These are phyloP conservation scores for Elaphurus davidianus DNA, from an alignment of 2,113 vertebrate genomes.

Conservation along the genomic window DNA sequence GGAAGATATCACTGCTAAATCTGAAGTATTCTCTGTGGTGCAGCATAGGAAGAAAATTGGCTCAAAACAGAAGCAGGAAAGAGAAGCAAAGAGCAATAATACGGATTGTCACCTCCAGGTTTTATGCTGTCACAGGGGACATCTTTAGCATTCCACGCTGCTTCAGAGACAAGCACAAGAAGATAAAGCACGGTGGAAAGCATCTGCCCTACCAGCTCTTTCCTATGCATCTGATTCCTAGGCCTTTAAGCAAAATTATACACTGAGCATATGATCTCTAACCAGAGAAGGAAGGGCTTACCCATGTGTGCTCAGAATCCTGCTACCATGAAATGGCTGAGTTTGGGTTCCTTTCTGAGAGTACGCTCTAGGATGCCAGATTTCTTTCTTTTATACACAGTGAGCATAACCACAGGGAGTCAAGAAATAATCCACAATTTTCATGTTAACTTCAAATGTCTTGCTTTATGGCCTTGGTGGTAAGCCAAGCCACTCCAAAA, in stretches of 20 bases:
- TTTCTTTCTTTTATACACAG: constrained; percentile 42
- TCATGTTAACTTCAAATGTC: not conserved
- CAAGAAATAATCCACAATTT: constrained; percentile 4
- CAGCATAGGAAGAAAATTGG: constrained; percentile 58
- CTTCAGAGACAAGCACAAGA: constrained; percentile 44
- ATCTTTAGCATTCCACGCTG: constrained; percentile 24
- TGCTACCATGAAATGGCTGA: not conserved
- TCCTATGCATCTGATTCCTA: not conserved
- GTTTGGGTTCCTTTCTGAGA: not conserved
- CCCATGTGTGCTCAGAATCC: not conserved
- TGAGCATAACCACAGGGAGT: constrained; percentile 30
- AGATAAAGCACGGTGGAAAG: constrained; percentile 1
- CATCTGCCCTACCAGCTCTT: not conserved
- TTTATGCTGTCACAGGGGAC: not conserved
- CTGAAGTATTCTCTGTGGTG: constrained; percentile 49
- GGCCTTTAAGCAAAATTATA: constrained; percentile 12
- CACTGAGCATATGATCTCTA: not conserved
- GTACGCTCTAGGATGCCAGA: constrained; percentile 25
- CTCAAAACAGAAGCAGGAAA: constrained; percentile 61
- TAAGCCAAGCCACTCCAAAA: constrained; percentile 19
- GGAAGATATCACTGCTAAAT: constrained; percentile 42
- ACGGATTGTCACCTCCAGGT: constrained; percentile 29
- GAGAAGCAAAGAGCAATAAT: constrained; percentile 55
- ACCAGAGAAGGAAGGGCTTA: constrained; percentile 1
- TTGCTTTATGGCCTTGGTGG: not conserved